phyloP scores from a whole-genome alignment of 53 echinoderm and acorn worm species.

The Paelopatides confundens region DNA sequence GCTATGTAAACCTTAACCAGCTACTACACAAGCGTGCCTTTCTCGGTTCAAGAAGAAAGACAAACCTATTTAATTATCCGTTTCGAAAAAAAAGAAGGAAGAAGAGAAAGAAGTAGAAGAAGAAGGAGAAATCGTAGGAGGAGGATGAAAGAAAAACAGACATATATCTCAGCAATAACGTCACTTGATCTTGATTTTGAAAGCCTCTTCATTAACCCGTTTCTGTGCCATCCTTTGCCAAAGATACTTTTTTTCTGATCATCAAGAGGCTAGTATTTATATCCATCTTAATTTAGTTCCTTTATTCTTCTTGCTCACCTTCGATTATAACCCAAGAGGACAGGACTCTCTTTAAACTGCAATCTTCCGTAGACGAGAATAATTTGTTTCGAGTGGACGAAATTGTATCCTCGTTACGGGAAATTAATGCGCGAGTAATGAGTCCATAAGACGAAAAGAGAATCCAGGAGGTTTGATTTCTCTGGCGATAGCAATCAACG shows the following conservation, averaged over 20 bases:
- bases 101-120: background rate
- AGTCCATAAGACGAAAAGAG: background rate
- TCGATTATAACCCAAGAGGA: background rate
- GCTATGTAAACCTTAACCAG: no score
- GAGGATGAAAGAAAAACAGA: background rate
- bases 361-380: slow-evolving; percentile 24
- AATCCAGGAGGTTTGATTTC: background rate
- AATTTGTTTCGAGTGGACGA: slow-evolving; percentile 34
- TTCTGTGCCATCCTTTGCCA: background rate
- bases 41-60: no score
- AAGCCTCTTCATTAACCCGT: background rate
- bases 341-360: slow-evolving; percentile 4
- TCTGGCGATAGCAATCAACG: background rate
- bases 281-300: background rate
- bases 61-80: no score
- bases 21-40: no score
- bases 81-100: no score
- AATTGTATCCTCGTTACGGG: slow-evolving; percentile 32
- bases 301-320: background rate
- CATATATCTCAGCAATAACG: background rate
- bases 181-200: background rate
- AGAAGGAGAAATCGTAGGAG: background rate
- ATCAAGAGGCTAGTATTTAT: background rate
- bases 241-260: background rate
- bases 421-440: slow-evolving; percentile 45